Percentiles rank a stretch among this genome's conserved stretches.
phyloP scores from a whole-genome alignment of 2,888 invertebrate genomes.

The Drosophila melanosoma region DNA sequence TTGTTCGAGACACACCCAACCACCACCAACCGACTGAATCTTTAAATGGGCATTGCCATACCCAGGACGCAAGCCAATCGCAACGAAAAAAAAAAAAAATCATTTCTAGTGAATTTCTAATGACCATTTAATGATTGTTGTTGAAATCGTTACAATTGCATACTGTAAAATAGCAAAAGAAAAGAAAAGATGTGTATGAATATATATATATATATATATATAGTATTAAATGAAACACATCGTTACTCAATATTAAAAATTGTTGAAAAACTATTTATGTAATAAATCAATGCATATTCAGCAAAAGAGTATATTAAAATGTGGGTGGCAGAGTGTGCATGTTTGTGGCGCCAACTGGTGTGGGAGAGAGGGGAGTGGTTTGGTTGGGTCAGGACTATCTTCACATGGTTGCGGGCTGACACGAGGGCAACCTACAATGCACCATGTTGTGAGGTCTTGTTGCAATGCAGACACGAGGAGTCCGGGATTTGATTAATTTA shows the following conservation, averaged over 20 bases:
- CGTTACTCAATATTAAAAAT: not conserved
- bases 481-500: not conserved
- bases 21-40: not conserved
- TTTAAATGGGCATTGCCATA: not conserved
- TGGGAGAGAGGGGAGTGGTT: too few relatives aligned
- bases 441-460: not conserved
- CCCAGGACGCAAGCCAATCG: not conserved
- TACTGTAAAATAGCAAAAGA: not conserved
- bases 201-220: not conserved
- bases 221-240: not conserved
- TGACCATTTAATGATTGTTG: slow-evolving; percentile 65
- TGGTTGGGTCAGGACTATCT: not conserved
- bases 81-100: not conserved
- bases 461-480: not conserved
- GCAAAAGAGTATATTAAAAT: not conserved
- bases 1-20: not conserved
- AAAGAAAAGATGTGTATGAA: not conserved
- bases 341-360: not conserved
- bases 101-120: slow-evolving; percentile 51
- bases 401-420: not conserved
- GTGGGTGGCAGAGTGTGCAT: not conserved
- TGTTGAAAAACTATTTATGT: slow-evolving; percentile 1
- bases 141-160: slow-evolving; percentile 30
- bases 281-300: slow-evolving; percentile 10
- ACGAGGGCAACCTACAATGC: not conserved